A percentile compares a stretch with the other conserved stretches of the same genome.
Evolutionary conservation across 2,113 vertebrate species (phyloP).

Genomic region (Embiotoca jacksoni): DNA sequence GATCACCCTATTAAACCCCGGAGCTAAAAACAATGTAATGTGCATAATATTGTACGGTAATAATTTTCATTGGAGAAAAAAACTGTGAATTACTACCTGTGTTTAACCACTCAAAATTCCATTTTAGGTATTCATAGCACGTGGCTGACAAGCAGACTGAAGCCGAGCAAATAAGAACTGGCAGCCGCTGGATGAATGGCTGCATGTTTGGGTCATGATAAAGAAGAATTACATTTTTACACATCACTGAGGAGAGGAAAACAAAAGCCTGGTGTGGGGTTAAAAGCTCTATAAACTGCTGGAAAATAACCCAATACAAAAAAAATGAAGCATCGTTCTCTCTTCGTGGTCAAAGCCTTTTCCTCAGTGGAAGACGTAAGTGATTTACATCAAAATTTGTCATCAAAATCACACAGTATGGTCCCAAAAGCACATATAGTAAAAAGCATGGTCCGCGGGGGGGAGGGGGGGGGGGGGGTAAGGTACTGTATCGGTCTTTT

Average conservation of each 20-base stretch:
- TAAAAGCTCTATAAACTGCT: slow-evolving; percentile 75
- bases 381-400: slow-evolving; percentile 67
- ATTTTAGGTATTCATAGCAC: slow-evolving; percentile 71
- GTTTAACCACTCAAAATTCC: slow-evolving; percentile 70
- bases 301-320: slow-evolving; percentile 54
- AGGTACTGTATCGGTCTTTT: slow-evolving; percentile 61
- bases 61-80: slow-evolving; percentile 50
- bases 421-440: slow-evolving; percentile 66
- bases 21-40: slow-evolving; percentile 63
- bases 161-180: slow-evolving; percentile 77
- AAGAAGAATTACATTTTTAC: slow-evolving; percentile 78
- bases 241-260: slow-evolving; percentile 73
- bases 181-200: slow-evolving; percentile 72
- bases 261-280: slow-evolving; percentile 66
- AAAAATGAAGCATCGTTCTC: slow-evolving; percentile 57
- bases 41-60: slow-evolving; percentile 57
- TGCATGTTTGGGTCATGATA: slow-evolving; percentile 74
- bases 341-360: slow-evolving; percentile 52
- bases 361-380: slow-evolving; percentile 68
- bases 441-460: slow-evolving; percentile 56
- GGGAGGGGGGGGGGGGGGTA: not conserved
- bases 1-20: slow-evolving; percentile 66
- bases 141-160: slow-evolving; percentile 69
- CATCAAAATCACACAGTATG: slow-evolving; percentile 70
- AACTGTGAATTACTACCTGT: slow-evolving; percentile 68